These are phyloP conservation scores for Conus ventricosus DNA, from an alignment of 1,140 invertebrate species.

Conservation along the genomic window DNA sequence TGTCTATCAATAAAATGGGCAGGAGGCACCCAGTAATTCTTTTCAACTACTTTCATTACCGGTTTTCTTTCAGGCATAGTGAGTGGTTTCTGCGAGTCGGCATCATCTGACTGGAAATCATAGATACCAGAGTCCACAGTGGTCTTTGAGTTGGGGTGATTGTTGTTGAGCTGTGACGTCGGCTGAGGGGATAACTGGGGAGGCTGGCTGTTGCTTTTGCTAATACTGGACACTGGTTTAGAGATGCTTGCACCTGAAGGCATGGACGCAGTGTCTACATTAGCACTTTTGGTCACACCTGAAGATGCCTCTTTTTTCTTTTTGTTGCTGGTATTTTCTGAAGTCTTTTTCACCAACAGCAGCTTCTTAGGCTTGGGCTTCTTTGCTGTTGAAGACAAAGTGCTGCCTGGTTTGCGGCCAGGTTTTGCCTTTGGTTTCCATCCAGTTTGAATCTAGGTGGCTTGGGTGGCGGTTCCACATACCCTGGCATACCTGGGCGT, in stretches of 20 bases:
- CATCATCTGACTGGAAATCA: conserved; percentile 35
- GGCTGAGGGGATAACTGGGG: conserved; percentile 5
- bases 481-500: conserved; percentile 35
- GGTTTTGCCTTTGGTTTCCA: conserved; percentile 21
- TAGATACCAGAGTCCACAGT: conserved; percentile 28
- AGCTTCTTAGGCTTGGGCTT: conserved; percentile 9
- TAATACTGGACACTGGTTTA: neutral
- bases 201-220: conserved; percentile 20
- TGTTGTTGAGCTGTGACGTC: neutral
- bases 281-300: neutral
- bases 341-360: conserved; percentile 7
- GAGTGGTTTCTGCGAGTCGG: conserved; percentile 26
- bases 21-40: conserved; percentile 55
- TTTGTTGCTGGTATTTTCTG: conserved; percentile 8
- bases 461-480: conserved; percentile 30
- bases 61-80: neutral
- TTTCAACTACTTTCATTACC: conserved; percentile 32
- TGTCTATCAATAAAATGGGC: conserved; percentile 67
- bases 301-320: conserved; percentile 14
- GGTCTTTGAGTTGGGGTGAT: neutral
- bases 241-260: neutral
- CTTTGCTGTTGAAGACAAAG: conserved; percentile 8
- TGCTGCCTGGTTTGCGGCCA: conserved; percentile 28
- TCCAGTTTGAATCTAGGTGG: conserved; percentile 28
- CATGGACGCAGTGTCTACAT: neutral